Conservation (phyloP, 2,888 invertebrate genomes). For the Eledona agricola region DNA sequence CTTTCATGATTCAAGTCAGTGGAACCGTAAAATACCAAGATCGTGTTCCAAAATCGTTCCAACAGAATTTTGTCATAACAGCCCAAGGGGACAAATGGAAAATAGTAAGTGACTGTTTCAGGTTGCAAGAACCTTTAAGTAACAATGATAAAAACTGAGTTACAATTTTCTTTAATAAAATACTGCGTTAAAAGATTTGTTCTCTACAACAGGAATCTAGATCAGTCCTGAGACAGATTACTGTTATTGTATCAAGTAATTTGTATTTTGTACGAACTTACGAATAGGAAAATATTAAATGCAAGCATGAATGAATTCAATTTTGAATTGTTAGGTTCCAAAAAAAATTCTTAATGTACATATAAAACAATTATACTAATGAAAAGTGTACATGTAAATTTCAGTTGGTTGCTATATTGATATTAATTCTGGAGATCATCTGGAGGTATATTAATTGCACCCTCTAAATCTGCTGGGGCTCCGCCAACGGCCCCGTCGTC, state of each 20-base stretch:
- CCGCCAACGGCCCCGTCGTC: constrained; percentile 59
- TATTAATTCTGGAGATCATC: constrained; percentile 24
- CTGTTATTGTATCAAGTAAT: too few species aligned
- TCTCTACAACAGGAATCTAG: too few species aligned
- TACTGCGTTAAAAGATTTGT: too few species aligned
- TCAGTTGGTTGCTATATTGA: constrained; percentile 2
- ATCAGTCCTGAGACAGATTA: too few species aligned
- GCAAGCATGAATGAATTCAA: too few species aligned
- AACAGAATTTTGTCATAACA: constrained; percentile 88
- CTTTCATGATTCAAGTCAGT: constrained; percentile 83
- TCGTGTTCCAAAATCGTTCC: constrained; percentile 73
- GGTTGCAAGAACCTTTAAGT: constrained; percentile 72
- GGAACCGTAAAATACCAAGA: constrained; percentile 81
- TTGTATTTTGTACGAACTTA: too few species aligned
- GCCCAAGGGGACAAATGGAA: constrained; percentile 93
- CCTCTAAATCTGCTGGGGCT: constrained; percentile 45
- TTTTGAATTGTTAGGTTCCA: too few species aligned
- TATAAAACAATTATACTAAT: too few species aligned
- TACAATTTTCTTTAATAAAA: too few species aligned
- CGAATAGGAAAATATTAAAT: too few species aligned
- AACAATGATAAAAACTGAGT: constrained; percentile 38
- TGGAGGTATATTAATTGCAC: constrained; percentile 35
- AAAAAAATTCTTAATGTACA: too few species aligned
- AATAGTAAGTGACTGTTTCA: constrained; percentile 88
- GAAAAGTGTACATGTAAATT: background rate